These are phyloP conservation scores for Macropodus opercularis DNA, from an alignment of 2,797 vertebrate species.

Conservation along the genomic window DNA sequence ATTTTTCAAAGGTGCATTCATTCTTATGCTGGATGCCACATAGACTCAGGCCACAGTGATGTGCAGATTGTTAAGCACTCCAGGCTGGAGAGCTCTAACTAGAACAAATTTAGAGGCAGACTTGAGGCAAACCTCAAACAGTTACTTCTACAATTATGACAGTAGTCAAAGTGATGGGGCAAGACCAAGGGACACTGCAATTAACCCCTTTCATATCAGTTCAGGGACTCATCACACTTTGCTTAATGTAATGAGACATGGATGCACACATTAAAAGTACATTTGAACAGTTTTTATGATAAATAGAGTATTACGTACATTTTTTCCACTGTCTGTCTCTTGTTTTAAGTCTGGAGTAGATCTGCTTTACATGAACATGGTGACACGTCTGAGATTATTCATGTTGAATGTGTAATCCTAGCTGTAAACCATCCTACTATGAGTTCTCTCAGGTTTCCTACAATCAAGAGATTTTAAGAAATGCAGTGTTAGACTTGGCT, in stretches of 20 bases:
- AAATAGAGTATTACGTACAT: neutral
- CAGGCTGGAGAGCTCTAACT: neutral
- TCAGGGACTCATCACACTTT: slow-evolving; percentile 12
- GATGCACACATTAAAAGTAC: slow-evolving; percentile 18
- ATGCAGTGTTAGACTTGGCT: neutral
- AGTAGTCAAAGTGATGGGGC: slow-evolving; percentile 12
- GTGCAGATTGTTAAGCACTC: slow-evolving; percentile 25
- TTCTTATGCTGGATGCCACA: slow-evolving; percentile 5
- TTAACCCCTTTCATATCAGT: slow-evolving; percentile 16
- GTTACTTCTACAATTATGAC: slow-evolving; percentile 18
- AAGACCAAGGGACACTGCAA: too few species aligned
- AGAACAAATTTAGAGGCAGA: slow-evolving; percentile 6
- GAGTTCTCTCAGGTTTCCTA: neutral
- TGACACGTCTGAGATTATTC: neutral
- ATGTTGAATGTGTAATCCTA: neutral
- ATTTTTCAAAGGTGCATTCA: slow-evolving; percentile 1
- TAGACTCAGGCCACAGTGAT: slow-evolving; percentile 8
- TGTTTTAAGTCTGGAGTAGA: neutral
- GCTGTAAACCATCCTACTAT: neutral
- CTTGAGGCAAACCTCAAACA: slow-evolving; percentile 15
- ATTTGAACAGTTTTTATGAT: slow-evolving; percentile 6
- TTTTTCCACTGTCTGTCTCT: neutral
- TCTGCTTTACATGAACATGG: neutral
- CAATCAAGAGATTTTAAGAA: neutral
- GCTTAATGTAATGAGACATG: neutral